Base-by-base conservation (phyloP, 92 coral and sea anemone genomes). In the Metridium senile region DNA sequence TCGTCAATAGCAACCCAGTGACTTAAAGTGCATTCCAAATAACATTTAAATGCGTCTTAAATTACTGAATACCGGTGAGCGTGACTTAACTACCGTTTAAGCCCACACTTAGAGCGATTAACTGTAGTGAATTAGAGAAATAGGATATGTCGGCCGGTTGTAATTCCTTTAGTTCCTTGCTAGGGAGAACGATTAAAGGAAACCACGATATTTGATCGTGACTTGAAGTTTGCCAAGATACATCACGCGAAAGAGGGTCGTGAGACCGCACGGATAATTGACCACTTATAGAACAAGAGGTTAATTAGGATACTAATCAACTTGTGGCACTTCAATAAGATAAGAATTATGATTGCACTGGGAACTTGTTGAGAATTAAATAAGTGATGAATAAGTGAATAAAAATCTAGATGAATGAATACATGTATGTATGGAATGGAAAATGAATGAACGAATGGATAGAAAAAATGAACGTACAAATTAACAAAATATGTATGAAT, bases 171-270 rank as follows among this genome's bases (percentile, higher is more conserved):
- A 13, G 6, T 39, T n/a, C n/a, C n/a, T 39, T 39, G 49, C 27
- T 26, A 3, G 22, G 65, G 29, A 25, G 23, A 63, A 21, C 32
- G 32, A 26, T 22, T 6, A 59, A 22, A 26, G 45, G 39, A 63
- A 63, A 63, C 69, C 69, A 63, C 43, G 27, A 13, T 29, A 28
- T 63, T 63, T 16, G 69, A 28, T 29, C 69, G 69, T 63, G 69
- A 63, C 69, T 63, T 26, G 11, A 30, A 3, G 69, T 30, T 63
- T 63, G 23, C 65, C 69, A 63, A 29, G 30, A 27, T 39, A 63
- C 23, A 29, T 63, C 69, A 63, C 45, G 69, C 31, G 69, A 63
- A 0, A 28, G 28, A 31, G 31, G 3, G 9, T 28, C 69, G 39
- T 63, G 6, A 31, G 69, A 63, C 21, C 8, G 23, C 31, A 28